Evolutionary conservation across 2,113 vertebrate genomes (phyloP).

Genomic region (Myanophis thanlyinensis): DNA sequence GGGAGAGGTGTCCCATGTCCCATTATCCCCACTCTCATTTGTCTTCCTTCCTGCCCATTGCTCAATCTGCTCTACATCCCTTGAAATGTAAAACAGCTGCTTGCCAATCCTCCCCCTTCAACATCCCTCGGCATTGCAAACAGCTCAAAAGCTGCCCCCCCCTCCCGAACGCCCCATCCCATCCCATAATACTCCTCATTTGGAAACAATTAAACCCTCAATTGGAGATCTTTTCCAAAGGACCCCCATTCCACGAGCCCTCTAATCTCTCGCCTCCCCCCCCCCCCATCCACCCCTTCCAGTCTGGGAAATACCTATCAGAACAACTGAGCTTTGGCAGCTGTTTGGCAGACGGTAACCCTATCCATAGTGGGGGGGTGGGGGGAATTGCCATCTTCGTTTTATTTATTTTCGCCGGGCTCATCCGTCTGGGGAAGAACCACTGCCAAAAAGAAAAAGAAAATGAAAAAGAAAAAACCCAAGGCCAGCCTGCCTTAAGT

Average conservation of each 20-base stretch:
- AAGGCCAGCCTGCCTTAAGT: background rate
- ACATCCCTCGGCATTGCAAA: conserved; percentile 48
- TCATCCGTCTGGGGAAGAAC: background rate
- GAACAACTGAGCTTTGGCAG: background rate
- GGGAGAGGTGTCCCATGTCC: conserved; percentile 59
- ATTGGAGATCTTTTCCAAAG: conserved; percentile 42
- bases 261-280: fast-evolving
- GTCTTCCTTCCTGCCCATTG: conserved; percentile 49
- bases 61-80: conserved; percentile 57
- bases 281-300: fast-evolving
- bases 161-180: background rate
- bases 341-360: background rate
- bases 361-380: background rate
- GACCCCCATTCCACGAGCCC: conserved; percentile 25
- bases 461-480: no score
- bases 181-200: conserved; percentile 58
- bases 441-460: background rate
- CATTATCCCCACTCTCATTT: conserved; percentile 59
- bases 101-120: conserved; percentile 47
- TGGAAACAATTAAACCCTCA: conserved; percentile 62
- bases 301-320: conserved; percentile 7
- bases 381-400: background rate
- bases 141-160: conserved; percentile 40
- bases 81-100: conserved; percentile 63
- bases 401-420: background rate